Evolutionary conservation across 1,140 invertebrate species (phyloP), one percentile per base, ranked within the genome.

Genomic region (Lamellibrachia luymesi): DNA sequence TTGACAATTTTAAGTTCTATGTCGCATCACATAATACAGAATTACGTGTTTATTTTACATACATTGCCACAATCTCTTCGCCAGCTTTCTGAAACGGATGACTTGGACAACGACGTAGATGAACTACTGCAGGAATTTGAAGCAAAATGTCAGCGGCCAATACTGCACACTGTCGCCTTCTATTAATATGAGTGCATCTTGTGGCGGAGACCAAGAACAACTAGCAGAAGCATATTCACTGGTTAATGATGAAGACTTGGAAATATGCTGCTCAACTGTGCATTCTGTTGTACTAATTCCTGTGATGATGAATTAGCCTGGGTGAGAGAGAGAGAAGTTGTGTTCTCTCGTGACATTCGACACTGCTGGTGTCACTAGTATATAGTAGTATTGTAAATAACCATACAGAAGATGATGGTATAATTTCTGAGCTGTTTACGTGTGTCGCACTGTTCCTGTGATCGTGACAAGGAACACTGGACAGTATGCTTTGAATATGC

Each of bases 31-130:
- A 38, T 6, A 80, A 80, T 4, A 80, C 64, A 80, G 13, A 80
- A 22, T 80, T 80, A 80, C 64, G 13, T 22, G 25, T 80, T 80
- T 80, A 10, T 17, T 10, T 80, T 22, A 2, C 13, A 22, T 22
- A 80, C 1, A 22, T 80, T 80, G 17, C 64, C 17, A 80, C 64
- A 80, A 80, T 2, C 17, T 2, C 17, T 80, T 17, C 25, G 13
- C 64, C 96, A 99, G 98, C 97, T 99, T 96, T 97, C 98, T 10
- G 97, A 98, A 96, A 98, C 98, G 95, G 98, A 98, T 91, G 99
- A 99, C 96, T 97, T 99, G 94, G 99, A 99, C 95, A 99, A 99
- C 97, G 99, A 99, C 95, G 99, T 99, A 95, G 99, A 99, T 96
- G 98, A 99, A 97, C 97, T 99, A 93, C 97, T 99, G 64, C 98